Base-by-base conservation (phyloP, 2,113 vertebrate genomes). In the Gasterosteus aculeatus region DNA sequence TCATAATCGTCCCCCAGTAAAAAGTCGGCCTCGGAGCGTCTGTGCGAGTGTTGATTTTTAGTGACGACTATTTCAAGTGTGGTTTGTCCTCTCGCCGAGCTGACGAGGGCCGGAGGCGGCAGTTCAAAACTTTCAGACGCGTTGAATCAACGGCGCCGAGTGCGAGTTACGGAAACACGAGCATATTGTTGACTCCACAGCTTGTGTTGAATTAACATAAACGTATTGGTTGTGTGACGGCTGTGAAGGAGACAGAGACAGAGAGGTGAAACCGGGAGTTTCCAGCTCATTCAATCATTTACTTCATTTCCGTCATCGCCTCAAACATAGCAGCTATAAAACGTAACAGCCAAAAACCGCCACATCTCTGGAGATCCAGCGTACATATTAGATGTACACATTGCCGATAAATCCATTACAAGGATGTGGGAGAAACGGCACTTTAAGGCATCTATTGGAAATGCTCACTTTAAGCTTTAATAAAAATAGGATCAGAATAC, bases 271-370 rank as follows among this genome's bases (percentile, higher is more conserved):
- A 79, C 75, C 2, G 3, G 31, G 41, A 22, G 72, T 82, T 90
- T 87, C 59, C 29, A 41, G 80, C 82, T 84, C 53, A 64, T 85
- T 90, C 84, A 82, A 77, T 91, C 84, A 89, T 39, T 35, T 53
- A 58, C 79, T 62, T 15, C 63, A 72, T 57, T 53, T 89, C 84
- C 89, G 82, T 90, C 85, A 86, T 68, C 80, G n/a, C 73, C 1
- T 29, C 39, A 77, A 81, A 86, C 78, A 57, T 33, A 74, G 54
- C 54, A 26, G 59, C 84, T 51, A 70, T 78, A 84, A 79, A 86
- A 71, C 29, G 59, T 57, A 0, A 41, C 46, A 65, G 11, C 69
- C 73, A 88, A 69, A 81, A 82, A 80, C 2, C 22, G 68, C 38
- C 49, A 57, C 49, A 72, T 1, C 49, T 63, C 53, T 38, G 68